phyloP scores from a whole-genome alignment of 2,113 vertebrate genomes.

The Accipiter virgatus region DNA sequence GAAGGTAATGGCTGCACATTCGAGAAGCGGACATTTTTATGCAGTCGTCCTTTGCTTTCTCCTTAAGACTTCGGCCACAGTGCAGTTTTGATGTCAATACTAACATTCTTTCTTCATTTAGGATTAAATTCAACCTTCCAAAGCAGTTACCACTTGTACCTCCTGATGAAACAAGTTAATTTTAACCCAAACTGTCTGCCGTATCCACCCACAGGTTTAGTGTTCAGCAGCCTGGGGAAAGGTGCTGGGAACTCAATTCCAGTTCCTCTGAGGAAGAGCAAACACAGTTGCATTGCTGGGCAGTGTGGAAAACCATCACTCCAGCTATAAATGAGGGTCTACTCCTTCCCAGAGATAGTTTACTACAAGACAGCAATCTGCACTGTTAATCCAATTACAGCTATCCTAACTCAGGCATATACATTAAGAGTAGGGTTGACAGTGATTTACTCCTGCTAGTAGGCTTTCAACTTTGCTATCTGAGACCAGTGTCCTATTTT shows the following conservation, averaged over 20 bases:
- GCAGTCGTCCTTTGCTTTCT: neutral
- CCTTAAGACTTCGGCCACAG: neutral
- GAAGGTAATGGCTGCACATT: constrained; percentile 73
- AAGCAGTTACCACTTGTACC: neutral
- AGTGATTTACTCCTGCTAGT: neutral
- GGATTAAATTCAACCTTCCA: neutral
- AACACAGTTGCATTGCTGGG: neutral
- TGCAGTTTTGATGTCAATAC: neutral
- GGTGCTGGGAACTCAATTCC: neutral
- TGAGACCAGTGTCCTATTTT: neutral
- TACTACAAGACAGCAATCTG: neutral
- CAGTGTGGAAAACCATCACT: neutral
- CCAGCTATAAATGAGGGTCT: neutral
- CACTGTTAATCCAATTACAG: neutral
- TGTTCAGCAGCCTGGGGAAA: neutral
- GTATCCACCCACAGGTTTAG: neutral
- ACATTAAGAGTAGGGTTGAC: neutral
- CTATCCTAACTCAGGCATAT: neutral
- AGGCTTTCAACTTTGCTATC: neutral
- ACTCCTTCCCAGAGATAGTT: neutral
- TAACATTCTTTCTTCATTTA: neutral
- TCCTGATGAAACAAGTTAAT: neutral
- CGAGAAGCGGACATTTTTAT: neutral
- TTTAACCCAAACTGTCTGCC: neutral
- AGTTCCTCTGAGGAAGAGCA: neutral